Percentiles rank a stretch among this genome's conserved stretches.
Conservation (phyloP, 53 echinoderm and acorn worm species). For the Mesocentrotus franciscanus region DNA sequence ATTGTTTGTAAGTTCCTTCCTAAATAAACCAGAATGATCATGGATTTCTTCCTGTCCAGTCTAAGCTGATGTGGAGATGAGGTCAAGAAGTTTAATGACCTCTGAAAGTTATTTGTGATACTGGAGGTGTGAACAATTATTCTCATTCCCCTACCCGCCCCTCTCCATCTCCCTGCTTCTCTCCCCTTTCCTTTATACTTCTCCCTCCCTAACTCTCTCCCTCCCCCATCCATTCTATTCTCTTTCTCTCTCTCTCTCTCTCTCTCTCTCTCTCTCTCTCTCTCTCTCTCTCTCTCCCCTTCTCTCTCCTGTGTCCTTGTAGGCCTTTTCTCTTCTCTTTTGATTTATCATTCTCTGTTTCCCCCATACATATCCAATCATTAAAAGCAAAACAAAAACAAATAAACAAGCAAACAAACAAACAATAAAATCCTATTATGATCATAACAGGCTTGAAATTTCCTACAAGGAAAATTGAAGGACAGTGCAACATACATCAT, state of each 20-base stretch:
- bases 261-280: background rate
- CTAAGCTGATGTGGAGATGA: background rate
- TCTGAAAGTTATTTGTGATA: background rate
- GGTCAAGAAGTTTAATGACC: conserved; percentile 1
- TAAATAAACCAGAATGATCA: background rate
- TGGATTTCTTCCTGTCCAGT: background rate
- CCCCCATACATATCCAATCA: no score
- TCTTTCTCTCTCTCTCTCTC: background rate
- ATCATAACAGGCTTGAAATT: background rate
- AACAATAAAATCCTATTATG: background rate
- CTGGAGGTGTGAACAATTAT: background rate
- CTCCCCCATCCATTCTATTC: background rate
- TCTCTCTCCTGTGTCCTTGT: background rate
- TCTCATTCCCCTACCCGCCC: background rate
- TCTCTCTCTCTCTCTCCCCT: background rate
- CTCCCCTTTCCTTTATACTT: background rate
- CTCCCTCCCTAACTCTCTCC: background rate
- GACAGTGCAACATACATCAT: background rate
- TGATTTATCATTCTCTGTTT: no score
- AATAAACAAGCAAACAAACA: no score
- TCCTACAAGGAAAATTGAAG: background rate
- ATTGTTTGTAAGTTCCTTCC: background rate
- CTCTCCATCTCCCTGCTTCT: background rate
- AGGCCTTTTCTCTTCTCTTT: background rate
- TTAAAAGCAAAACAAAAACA: no score